Evolutionary conservation across 2,797 vertebrate genomes (phyloP).

Genomic region (Threskiornis aethiopicus): DNA sequence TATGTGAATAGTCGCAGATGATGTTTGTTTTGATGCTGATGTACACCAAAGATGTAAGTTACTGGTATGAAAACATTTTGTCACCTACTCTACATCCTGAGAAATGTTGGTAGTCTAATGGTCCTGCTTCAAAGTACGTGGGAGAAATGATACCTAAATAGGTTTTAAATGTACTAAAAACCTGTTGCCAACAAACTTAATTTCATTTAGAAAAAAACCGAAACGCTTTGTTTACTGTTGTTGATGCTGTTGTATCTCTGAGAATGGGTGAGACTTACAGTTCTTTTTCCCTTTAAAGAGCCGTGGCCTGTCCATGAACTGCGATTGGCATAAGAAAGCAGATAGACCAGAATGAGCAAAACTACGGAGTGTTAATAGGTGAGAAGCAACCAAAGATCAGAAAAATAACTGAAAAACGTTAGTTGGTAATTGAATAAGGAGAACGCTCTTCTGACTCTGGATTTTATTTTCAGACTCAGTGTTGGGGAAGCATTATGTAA

Average conservation of each 20-base stretch:
- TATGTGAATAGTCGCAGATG: not conserved
- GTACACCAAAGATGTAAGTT: not conserved
- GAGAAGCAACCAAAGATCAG: not conserved
- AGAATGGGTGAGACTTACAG: not conserved
- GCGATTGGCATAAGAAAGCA: not conserved
- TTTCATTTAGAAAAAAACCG: not conserved
- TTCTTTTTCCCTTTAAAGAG: not conserved
- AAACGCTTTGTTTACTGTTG: not conserved
- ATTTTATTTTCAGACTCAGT: not conserved
- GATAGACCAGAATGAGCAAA: not conserved
- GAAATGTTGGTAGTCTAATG: not conserved
- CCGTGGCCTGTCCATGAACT: not conserved
- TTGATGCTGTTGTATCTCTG: not conserved
- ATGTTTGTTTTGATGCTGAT: not conserved
- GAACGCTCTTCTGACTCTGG: not conserved
- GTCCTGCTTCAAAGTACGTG: not conserved
- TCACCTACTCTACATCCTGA: not conserved
- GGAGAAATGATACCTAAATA: fast-evolving
- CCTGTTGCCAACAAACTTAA: not conserved
- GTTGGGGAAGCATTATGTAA: not conserved
- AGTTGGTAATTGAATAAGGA: not conserved
- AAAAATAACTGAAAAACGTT: not conserved
- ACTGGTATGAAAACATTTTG: not conserved
- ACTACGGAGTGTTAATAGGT: not conserved
- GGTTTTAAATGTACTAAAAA: not conserved